Base-by-base conservation (phyloP, 2,888 invertebrate species). In the Elmis aenea region DNA sequence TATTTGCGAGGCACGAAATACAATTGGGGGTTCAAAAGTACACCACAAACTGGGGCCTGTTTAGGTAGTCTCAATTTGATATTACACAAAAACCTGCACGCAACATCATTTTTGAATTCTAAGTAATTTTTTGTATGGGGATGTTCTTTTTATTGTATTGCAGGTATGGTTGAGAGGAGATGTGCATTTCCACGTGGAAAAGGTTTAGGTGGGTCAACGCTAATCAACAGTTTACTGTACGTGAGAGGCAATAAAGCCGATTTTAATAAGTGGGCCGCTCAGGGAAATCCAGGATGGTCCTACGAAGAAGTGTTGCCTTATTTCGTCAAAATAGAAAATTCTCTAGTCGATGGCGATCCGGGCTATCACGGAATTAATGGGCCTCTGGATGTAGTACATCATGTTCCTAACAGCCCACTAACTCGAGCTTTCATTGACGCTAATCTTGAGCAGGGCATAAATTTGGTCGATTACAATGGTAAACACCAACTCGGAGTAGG, bases 301-400 rank as follows among this genome's bases (percentile, higher is more conserved):
- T 62, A 53, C 30, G 42, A 58, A 13, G 54, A 58, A 14, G 55
- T 63, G 9, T 38, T 63, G n/a, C 58, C 55, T 3, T 61, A 60
- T 39, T 63, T 59, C 37, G 38, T 52, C 5, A 58, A 57, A 39
- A 53, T 56, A 2, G 63, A 63, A 33, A 46, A 54, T 4, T 33
- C 42, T 4, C 42, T 46, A 6, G 26, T 53, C 4, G 73, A 75
- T 16, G 69, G 65, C 35, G 76, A 79, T 57, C 80, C 79, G 0
- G 68, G 72, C 1, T 83, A 75, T 54, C 85, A 84, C 48, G 79
- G 79, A 0, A 68, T 58, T 15, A 70, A 72, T 8, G 85, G 85
- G 0, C 77, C 77, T 45, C 63, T 85, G 47, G 77, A 82, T 57
- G 78, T 85, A 3, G 77, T 78, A 1, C 77, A 76, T 3, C 59